Conservation (phyloP, 2,797 vertebrate genomes). For the Rhinatrema bivittatum region DNA sequence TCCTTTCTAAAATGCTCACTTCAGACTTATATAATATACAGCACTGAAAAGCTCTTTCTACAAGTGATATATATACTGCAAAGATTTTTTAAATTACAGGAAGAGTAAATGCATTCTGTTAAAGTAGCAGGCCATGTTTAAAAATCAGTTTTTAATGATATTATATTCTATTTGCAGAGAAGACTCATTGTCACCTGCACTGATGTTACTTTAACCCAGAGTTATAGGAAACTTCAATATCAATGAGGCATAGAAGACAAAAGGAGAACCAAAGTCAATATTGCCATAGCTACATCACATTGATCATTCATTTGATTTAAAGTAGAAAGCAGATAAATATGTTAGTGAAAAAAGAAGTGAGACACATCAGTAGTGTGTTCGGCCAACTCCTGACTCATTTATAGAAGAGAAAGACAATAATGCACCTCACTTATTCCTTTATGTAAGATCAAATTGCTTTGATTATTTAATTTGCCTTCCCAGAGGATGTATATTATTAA, state of each 20-base stretch:
- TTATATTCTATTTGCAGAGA: neutral
- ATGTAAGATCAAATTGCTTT: constrained; percentile 14
- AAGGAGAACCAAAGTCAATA: constrained; percentile 7
- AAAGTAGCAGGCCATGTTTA: neutral
- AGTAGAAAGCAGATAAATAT: constrained; percentile 22
- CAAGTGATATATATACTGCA: neutral
- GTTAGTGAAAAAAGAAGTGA: constrained; percentile 8
- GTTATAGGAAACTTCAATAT: constrained; percentile 1
- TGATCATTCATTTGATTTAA: constrained; percentile 29
- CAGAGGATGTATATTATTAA: constrained; percentile 8
- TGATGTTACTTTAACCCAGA: constrained; percentile 15
- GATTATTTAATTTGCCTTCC: constrained; percentile 9
- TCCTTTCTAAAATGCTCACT: too few relatives aligned
- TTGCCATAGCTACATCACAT: constrained; percentile 9
- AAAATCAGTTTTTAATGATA: constrained; percentile 2
- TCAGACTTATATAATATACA: too few relatives aligned
- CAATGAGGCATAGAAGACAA: neutral
- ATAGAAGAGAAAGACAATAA: constrained; percentile 1
- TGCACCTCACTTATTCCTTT: constrained; percentile 10
- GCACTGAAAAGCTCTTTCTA: too few relatives aligned
- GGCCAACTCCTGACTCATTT: constrained; percentile 16
- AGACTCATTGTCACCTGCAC: neutral
- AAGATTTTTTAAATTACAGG: constrained; percentile 2
- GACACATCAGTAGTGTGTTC: constrained; percentile 14
- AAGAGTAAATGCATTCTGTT: constrained; percentile 3